Conservation (phyloP, 1,140 invertebrate genomes). For the Trichoplusia ni region DNA sequence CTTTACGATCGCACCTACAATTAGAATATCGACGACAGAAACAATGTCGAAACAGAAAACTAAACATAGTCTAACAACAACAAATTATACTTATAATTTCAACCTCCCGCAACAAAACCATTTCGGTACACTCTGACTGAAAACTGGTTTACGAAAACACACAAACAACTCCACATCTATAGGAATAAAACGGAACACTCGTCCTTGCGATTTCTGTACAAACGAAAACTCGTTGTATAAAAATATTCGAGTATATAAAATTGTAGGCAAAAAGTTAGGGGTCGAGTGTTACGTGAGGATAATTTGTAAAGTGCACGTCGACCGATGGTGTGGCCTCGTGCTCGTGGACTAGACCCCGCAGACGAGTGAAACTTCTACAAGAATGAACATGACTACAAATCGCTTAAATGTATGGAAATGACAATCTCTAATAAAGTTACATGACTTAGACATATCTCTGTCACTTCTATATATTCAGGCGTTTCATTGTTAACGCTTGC, state of each 20-base stretch:
- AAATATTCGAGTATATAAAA: conserved; percentile 41
- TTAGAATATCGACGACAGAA: conserved; percentile 35
- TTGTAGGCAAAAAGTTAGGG: conserved; percentile 36
- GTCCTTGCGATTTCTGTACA: conserved; percentile 16
- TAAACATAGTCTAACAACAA: conserved; percentile 37
- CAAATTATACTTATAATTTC: conserved; percentile 25
- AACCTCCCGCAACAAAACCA: conserved; percentile 1
- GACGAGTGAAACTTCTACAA: no score
- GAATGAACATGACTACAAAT: no score
- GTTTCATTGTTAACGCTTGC: background rate
- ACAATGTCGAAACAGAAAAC: conserved; percentile 33
- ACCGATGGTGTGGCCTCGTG: background rate
- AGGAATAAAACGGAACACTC: conserved; percentile 7
- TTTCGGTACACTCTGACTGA: no score
- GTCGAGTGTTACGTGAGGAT: conserved; percentile 24
- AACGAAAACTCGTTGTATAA: conserved; percentile 37
- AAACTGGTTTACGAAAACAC: background rate
- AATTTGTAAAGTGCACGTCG: conserved; percentile 13
- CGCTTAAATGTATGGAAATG: no score
- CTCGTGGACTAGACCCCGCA: background rate
- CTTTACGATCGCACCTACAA: conserved; percentile 32
- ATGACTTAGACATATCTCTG: no score
- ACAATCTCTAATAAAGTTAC: no score
- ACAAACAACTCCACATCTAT: background rate
- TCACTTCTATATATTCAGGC: no score